These are phyloP conservation scores for Xanthia togata DNA, from an alignment of 2,888 invertebrate genomes.

Conservation along the genomic window DNA sequence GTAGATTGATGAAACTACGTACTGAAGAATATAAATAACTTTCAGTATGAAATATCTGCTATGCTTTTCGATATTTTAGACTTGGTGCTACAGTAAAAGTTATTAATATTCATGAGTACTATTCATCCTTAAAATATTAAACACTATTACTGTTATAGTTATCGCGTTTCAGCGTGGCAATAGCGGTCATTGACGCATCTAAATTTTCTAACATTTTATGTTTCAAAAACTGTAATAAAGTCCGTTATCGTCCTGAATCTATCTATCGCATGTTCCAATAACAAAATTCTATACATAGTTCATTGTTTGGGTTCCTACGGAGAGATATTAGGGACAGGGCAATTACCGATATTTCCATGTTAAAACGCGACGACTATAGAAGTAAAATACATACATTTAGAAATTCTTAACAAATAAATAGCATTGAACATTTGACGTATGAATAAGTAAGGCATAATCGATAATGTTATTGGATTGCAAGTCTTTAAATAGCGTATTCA, in stretches of 20 bases:
- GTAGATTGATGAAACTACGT: not conserved
- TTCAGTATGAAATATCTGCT: not conserved
- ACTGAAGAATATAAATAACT: not conserved
- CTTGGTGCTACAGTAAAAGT: no score
- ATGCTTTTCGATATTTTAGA: not conserved
- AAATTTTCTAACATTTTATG: no score
- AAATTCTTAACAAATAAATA: not conserved
- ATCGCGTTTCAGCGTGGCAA: no score
- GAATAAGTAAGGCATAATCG: no score
- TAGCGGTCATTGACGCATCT: no score
- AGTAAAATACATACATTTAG: not conserved
- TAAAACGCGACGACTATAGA: not conserved
- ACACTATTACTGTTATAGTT: not conserved
- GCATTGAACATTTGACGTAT: not conserved
- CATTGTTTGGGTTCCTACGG: no score
- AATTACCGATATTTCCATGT: no score
- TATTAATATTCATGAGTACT: not conserved
- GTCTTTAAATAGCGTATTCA: not conserved
- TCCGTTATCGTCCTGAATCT: no score
- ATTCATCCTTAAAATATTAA: not conserved
- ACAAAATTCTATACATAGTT: no score
- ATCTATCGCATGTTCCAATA: no score
- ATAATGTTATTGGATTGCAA: not conserved
- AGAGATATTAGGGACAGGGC: no score
- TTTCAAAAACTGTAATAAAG: no score